Conservation (phyloP, 2,888 invertebrate species). For the Rotaria magnacalcarata region DNA sequence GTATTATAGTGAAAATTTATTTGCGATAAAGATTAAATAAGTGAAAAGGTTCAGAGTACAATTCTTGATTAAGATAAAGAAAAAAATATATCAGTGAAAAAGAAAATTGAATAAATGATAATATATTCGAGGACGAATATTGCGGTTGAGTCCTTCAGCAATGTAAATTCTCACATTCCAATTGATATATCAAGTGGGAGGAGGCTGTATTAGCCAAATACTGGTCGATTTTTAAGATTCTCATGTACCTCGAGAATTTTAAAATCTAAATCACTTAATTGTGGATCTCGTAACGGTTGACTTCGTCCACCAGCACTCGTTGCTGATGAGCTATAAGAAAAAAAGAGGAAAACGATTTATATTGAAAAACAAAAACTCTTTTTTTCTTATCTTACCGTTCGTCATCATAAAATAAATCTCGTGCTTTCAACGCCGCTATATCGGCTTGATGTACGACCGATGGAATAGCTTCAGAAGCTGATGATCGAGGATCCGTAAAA, state of each 20-base stretch:
- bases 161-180: neutral
- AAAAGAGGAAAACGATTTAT: neutral
- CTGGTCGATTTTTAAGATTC: neutral
- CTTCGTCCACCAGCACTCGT: neutral
- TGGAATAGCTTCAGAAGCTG: conserved; percentile 30
- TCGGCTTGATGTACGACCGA: conserved; percentile 15
- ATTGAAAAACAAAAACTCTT: neutral
- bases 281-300: conserved; percentile 1
- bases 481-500: conserved; percentile 29
- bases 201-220: neutral
- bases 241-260: neutral
- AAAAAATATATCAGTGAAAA: too few relatives aligned
- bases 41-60: too few relatives aligned
- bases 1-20: too few relatives aligned
- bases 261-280: neutral
- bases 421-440: neutral
- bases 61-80: too few relatives aligned
- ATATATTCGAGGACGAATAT: too few relatives aligned
- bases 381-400: neutral
- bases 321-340: neutral
- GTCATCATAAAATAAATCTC: conserved; percentile 35
- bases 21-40: too few relatives aligned
- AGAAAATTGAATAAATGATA: too few relatives aligned
- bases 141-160: neutral
- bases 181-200: neutral